Conservation (phyloP, 1,140 invertebrate species). For the Zaprionus nigranus region DNA sequence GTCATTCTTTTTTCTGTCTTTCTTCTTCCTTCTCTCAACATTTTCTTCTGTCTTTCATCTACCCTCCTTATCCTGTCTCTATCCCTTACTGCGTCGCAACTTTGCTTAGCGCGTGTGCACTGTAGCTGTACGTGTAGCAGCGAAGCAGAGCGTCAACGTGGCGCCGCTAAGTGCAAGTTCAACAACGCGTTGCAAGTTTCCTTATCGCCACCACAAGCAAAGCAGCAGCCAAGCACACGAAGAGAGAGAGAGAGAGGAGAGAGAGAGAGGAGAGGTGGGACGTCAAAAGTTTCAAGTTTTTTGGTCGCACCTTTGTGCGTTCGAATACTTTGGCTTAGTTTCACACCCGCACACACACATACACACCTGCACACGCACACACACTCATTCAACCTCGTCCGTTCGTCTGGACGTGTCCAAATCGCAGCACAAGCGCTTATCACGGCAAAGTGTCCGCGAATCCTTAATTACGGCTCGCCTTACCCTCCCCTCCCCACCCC, state of each 20-base stretch:
- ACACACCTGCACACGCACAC: conserved; percentile 1
- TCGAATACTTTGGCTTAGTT: conserved; percentile 23
- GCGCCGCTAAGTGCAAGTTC: conserved; percentile 73
- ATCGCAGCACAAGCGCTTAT: conserved; percentile 44
- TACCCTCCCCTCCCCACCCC: neutral
- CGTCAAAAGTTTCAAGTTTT: conserved; percentile 48
- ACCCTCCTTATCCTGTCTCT: neutral
- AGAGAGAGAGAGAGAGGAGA: neutral
- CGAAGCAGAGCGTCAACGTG: conserved; percentile 28
- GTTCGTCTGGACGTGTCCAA: conserved; percentile 39
- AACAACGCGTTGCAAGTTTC: conserved; percentile 67
- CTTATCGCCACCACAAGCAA: conserved; percentile 60
- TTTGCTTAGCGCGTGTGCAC: neutral
- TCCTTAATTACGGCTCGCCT: conserved; percentile 45
- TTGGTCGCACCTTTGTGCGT: conserved; percentile 38
- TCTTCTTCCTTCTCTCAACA: neutral
- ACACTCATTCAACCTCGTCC: neutral
- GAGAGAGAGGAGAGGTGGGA: neutral
- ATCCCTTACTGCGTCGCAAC: neutral
- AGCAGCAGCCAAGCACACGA: conserved; percentile 26
- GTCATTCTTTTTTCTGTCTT: neutral
- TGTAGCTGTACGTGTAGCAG: conserved; percentile 9
- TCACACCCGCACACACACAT: conserved; percentile 23
- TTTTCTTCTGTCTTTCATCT: neutral
- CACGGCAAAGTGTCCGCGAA: conserved; percentile 43